Conservation (phyloP, 1,140 invertebrate genomes). For the Gonatopus flavifemur region DNA sequence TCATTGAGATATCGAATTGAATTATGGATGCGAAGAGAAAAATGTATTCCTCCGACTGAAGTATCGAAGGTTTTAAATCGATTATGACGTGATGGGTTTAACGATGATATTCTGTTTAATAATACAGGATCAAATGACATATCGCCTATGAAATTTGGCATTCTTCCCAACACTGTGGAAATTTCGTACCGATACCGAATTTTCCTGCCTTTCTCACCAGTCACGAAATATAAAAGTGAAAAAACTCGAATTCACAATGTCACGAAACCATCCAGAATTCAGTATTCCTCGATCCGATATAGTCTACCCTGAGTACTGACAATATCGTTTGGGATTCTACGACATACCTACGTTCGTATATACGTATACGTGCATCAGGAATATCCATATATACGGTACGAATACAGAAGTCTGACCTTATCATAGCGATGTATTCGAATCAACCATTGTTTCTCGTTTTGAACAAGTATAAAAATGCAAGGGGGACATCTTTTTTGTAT, state of each 20-base stretch:
- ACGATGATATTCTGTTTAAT: too few species aligned
- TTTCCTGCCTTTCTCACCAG: too few species aligned
- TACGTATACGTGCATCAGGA: slow-evolving; percentile 16
- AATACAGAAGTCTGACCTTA: slow-evolving; percentile 39
- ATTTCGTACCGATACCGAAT: too few species aligned
- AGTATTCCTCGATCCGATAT: slow-evolving; percentile 45
- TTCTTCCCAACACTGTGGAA: background rate
- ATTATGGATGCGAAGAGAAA: too few species aligned
- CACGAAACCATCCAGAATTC: slow-evolving; percentile 42
- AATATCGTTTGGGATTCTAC: slow-evolving; percentile 51
- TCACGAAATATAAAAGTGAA: too few species aligned
- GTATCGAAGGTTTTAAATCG: too few species aligned
- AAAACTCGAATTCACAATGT: slow-evolving; percentile 40
- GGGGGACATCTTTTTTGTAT: slow-evolving; percentile 15
- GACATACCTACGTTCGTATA: slow-evolving; percentile 20
- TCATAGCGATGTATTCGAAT: slow-evolving; percentile 36
- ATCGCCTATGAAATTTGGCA: too few species aligned
- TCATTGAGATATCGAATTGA: too few species aligned
- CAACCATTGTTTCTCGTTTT: slow-evolving; percentile 16
- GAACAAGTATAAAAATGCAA: background rate
- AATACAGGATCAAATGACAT: too few species aligned
- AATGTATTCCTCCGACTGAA: too few species aligned
- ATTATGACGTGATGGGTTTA: too few species aligned
- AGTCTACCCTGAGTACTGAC: slow-evolving; percentile 44
- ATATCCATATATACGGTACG: slow-evolving; percentile 33